Conservation (phyloP, 2,797 vertebrate genomes). For the Propithecus perrieri region DNA sequence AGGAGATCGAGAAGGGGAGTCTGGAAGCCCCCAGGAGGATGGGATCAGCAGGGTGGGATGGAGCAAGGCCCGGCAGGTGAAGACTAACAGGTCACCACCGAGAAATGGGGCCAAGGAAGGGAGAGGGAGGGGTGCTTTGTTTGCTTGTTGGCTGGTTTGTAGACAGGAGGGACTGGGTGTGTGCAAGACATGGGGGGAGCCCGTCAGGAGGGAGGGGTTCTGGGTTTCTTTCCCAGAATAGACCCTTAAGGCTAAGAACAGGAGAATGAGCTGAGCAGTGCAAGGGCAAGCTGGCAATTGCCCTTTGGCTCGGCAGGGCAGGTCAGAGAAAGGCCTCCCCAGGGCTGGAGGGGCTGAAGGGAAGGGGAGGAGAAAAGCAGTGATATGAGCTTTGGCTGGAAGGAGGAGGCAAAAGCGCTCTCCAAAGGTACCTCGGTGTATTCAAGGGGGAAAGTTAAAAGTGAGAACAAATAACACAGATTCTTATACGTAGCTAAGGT, state of each 20-base stretch:
- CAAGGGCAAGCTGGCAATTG: conserved; percentile 37
- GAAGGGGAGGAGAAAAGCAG: neutral
- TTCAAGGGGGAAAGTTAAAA: neutral
- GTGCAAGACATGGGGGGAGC: neutral
- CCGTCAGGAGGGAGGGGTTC: neutral
- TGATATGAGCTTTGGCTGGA: neutral
- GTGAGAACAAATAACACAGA: neutral
- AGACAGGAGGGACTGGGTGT: neutral
- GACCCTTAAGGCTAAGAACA: conserved; percentile 23
- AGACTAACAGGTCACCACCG: neutral
- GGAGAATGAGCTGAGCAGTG: neutral
- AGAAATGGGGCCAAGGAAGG: neutral
- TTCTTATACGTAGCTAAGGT: neutral
- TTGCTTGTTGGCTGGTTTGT: neutral
- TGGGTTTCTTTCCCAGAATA: neutral
- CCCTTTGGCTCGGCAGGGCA: conserved; percentile 23
- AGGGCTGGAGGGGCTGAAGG: neutral
- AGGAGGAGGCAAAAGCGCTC: rapidly evolving
- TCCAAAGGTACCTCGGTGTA: neutral
- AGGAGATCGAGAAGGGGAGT: neutral
- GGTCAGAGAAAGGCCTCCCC: conserved; percentile 47
- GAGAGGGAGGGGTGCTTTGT: neutral
- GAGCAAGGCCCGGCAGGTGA: neutral
- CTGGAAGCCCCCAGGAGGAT: neutral
- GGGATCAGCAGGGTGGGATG: neutral